Conservation (phyloP, 2,113 vertebrate genomes). For the Rhabdornis inornatus region DNA sequence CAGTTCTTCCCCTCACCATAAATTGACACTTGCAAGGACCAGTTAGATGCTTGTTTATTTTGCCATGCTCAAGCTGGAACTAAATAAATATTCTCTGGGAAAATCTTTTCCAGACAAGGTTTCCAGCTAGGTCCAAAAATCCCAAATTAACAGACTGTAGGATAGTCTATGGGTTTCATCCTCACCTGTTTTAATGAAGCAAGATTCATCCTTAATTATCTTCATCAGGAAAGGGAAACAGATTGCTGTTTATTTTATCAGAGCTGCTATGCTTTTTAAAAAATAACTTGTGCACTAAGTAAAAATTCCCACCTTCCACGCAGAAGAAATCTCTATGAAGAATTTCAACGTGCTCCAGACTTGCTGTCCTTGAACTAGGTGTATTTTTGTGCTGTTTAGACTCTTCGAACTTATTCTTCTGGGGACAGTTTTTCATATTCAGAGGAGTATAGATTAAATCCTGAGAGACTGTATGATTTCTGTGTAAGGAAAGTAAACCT, state of each 20-base stretch:
- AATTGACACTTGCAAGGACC: not conserved
- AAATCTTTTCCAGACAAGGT: not conserved
- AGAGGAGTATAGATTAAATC: not conserved
- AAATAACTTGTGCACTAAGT: not conserved
- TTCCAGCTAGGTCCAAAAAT: not conserved
- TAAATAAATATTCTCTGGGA: not conserved
- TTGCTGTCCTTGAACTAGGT: not conserved
- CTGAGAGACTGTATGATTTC: not conserved
- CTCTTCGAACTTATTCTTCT: not conserved
- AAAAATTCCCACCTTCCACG: not conserved
- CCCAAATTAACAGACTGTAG: not conserved
- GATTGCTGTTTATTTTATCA: not conserved
- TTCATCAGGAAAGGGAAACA: not conserved
- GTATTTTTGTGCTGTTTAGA: not conserved
- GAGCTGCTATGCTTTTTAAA: not conserved
- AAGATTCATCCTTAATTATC: not conserved
- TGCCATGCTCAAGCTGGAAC: not conserved
- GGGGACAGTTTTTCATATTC: not conserved
- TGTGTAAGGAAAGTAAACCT: not conserved
- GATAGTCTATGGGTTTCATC: not conserved
- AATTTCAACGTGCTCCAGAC: not conserved
- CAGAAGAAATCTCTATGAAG: not conserved
- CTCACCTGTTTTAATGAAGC: not conserved
- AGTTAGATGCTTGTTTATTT: not conserved
- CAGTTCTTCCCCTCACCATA: not conserved